Base-by-base conservation (phyloP, 2,888 invertebrate genomes). In the Bursaphelenchus okinawaensis region DNA sequence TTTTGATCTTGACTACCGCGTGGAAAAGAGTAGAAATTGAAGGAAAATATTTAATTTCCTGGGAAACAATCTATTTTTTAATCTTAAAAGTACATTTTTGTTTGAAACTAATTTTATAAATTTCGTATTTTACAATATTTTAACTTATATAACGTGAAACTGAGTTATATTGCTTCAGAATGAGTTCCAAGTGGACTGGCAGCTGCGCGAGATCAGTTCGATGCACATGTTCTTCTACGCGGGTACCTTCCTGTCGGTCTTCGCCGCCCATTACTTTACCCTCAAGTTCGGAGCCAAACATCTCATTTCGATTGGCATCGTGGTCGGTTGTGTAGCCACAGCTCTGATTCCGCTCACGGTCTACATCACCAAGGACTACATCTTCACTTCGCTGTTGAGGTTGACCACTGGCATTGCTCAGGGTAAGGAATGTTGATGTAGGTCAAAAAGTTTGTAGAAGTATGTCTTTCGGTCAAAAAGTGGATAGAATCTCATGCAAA, bases 151-250 rank as follows among this genome's bases (percentile, higher is more conserved):
- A n/a, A n/a, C n/a, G n/a, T n/a, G n/a, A n/a, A n/a, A n/a, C n/a
- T n/a, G n/a, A n/a, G n/a, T n/a, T n/a, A n/a, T n/a, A n/a, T n/a
- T n/a, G 16, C 3, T 40, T 40, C n/a, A 40, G 40, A 40, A 40
- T 40, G 40, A 62, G 7, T 63, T 71, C 29, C 67, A 70, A 55
- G 75, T 79, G 52, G 68, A 71, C 28, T 79, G 79, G 79, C 67
- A 68, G 24, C 66, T 70, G 4, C 67, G 69, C 20, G 69, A 77
- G 52, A 75, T 76, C 20, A 73, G 75, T n/a, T 60, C 62, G 27
- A 75, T 80, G 54, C 77, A 77, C 69, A 77, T 74, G n/a, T 67
- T 74, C 23, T 79, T 74, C 65, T 79, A 79, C 66, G 67, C 70
- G 16, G 79, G 78, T 31, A 75, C 73, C 12, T 72, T 78, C 23